These are phyloP conservation scores for Tyrannus savana DNA, from an alignment of 2,113 vertebrate species.

Conservation along the genomic window DNA sequence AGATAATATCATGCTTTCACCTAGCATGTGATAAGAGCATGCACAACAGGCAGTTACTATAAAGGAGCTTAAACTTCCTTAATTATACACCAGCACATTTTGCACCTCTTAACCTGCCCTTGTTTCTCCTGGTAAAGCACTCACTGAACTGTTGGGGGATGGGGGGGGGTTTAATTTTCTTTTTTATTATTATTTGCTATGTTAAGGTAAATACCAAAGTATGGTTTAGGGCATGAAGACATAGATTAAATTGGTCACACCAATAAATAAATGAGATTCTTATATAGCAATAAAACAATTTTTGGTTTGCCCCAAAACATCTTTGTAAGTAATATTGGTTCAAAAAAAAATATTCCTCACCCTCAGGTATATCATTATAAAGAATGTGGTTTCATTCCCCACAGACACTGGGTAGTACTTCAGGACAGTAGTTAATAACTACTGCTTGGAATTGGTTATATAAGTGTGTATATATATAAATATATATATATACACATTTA, in stretches of 20 bases:
- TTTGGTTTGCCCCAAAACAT: background rate
- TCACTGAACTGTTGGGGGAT: background rate
- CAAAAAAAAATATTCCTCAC: background rate
- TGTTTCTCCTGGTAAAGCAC: background rate
- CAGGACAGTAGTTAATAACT: background rate
- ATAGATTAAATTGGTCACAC: background rate
- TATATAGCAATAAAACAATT: background rate
- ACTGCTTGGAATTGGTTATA: background rate
- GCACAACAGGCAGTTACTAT: background rate
- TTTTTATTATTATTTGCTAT: background rate
- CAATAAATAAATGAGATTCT: background rate
- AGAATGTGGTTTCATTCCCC: background rate
- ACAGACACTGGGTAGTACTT: background rate
- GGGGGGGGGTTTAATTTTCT: accelerated
- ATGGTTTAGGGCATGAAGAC: background rate
- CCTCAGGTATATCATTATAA: background rate
- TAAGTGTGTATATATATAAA: no score
- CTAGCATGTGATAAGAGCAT: background rate
- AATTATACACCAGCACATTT: background rate
- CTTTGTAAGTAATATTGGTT: background rate
- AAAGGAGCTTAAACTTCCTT: background rate
- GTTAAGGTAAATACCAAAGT: background rate
- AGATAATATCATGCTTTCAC: background rate
- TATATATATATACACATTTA: background rate
- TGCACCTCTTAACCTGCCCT: background rate